Percentiles rank a stretch among this genome's conserved stretches.
Evolutionary conservation across 2,113 vertebrate genomes (phyloP).

Genomic region (Cyanoderma ruficeps): DNA sequence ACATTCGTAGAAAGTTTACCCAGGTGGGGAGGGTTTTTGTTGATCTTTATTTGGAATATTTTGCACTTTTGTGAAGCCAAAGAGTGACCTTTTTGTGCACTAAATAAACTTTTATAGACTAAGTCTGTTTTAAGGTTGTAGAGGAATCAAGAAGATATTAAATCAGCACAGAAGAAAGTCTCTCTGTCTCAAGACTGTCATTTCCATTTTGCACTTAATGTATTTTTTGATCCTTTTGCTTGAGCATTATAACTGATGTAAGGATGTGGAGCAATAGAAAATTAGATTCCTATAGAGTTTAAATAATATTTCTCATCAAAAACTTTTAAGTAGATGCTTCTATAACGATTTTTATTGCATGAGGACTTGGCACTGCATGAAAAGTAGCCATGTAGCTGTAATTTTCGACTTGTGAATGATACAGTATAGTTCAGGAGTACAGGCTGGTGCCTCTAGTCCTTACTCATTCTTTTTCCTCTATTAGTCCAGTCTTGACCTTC

Average conservation of each 20-base stretch:
- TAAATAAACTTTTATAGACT: constrained; percentile 15
- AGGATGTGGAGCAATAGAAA: neutral
- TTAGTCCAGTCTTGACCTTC: neutral
- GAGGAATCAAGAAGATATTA: neutral
- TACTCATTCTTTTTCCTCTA: neutral
- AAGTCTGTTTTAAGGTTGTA: constrained; percentile 10
- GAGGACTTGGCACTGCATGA: neutral
- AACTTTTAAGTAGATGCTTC: neutral
- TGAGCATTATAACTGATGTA: neutral
- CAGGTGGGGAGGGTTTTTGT: fast-evolving
- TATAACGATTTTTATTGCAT: neutral
- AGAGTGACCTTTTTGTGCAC: neutral
- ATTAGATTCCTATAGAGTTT: neutral
- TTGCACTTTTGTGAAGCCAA: constrained; percentile 1
- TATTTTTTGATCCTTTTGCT: neutral
- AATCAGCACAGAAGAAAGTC: neutral
- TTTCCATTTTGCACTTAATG: neutral
- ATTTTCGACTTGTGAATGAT: neutral
- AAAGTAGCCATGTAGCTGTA: neutral
- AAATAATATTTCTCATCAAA: neutral
- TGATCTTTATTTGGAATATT: neutral
- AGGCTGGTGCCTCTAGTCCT: neutral
- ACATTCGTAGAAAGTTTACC: neutral
- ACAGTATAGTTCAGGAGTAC: neutral
- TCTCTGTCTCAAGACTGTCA: fast-evolving